Base-by-base conservation (phyloP, 2,113 vertebrate species). In the Glaucomys volans region DNA sequence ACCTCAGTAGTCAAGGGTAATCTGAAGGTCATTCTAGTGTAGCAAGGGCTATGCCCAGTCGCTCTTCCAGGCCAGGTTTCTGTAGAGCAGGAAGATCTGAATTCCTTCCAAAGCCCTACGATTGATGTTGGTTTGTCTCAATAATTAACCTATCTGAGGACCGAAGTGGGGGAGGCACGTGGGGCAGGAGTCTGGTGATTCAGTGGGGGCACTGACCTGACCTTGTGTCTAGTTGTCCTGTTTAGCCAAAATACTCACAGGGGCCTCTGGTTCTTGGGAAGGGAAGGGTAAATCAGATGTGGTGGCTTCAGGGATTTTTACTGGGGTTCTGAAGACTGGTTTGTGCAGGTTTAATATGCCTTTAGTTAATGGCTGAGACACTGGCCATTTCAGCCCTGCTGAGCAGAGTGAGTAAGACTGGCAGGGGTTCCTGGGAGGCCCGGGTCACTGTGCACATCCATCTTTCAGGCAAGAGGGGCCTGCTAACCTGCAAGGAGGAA, bases 291-390 rank as follows among this genome's bases (percentile, higher is more conserved):
- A 90, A 59, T 72, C 59, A 87, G 67, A 88, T 35, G 26, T 71
- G 59, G 87, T 81, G 69, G 42, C 88, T 80, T 50, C 20, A 2
- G 90, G 22, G 64, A 13, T 72, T 90, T 88, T 93, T 84, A 84
- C 37, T 69, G 85, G 44, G 66, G 24, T 57, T 92, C 44, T 76
- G 37, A 93, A 69, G 37, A 37, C 93, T 94, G 87, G 84, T 71
- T 81, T 75, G 54, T 84, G 80, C 59, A 64, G 57, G 22, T 92
- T 94, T 92, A 79, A 69, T 72, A 24, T 10, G 92, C 50, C 54
- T 62, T 24, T 32, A 14, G 83, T 71, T 52, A 74, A 62, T 16
- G 64, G 64, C 44, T 50, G 75, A 50, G 76, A 42, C 84, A n/a
- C 50, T 67, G 83, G 59, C 47, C 80, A 1, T 84, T 47, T 84